Conservation (phyloP, 2,797 vertebrate species). For the Tragelaphus eurycerus region DNA sequence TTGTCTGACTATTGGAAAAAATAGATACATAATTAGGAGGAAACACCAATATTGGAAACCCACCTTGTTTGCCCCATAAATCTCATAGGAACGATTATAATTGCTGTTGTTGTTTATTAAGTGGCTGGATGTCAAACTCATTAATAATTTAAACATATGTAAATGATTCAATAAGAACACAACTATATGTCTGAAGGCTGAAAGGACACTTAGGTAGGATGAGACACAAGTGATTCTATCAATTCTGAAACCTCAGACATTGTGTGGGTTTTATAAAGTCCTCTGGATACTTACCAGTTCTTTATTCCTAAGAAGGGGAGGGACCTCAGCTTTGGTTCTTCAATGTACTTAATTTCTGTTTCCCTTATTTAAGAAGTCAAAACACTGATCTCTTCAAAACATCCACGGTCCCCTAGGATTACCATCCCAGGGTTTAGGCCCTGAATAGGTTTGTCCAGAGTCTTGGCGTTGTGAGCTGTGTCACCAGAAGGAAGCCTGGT, state of each 20-base stretch:
- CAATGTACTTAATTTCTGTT: constrained; percentile 68
- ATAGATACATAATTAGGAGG: constrained; percentile 24
- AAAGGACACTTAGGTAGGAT: not conserved
- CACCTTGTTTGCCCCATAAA: not conserved
- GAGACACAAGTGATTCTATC: not conserved
- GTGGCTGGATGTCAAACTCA: not conserved
- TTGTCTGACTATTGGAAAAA: constrained; percentile 1
- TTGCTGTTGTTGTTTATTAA: not conserved
- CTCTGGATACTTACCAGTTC: not conserved
- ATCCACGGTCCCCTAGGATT: constrained; percentile 54
- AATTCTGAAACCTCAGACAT: not conserved
- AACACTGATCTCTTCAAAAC: constrained; percentile 65
- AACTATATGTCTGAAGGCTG: not conserved
- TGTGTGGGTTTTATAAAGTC: not conserved
- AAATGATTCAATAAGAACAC: not conserved
- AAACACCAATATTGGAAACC: constrained; percentile 15
- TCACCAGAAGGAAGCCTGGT: constrained; percentile 47
- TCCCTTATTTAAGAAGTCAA: constrained; percentile 74
- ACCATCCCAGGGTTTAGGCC: not conserved
- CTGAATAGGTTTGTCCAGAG: not conserved
- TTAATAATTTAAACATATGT: not conserved
- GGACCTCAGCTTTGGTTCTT: not conserved
- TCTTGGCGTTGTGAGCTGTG: constrained; percentile 26
- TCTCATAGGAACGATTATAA: not conserved
- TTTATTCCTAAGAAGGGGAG: not conserved